Base-by-base conservation (phyloP, 2,797 vertebrate species). In the Antennarius maculatus region DNA sequence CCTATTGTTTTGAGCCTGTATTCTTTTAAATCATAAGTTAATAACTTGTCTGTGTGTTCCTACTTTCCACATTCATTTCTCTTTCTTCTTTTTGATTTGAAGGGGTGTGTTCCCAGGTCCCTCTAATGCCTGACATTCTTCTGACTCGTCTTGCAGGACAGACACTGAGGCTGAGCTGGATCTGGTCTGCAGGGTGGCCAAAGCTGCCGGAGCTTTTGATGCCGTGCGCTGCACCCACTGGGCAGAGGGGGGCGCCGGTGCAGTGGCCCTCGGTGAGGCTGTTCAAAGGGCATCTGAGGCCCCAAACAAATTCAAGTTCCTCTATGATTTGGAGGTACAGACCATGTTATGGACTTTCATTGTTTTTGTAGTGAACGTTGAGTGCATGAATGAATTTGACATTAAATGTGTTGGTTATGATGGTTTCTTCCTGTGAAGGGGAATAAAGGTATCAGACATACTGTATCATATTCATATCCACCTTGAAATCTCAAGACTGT, bases 191-290 rank as follows among this genome's bases (percentile, higher is more conserved):
- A 85, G 71, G 15, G 57, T 95, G 56, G 94, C 98, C 46, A 97
- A 93, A 90, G 92, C 93, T 27, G 93, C 95, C 0, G 97, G 97
- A 54, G 98, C 97, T 0, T 98, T 97, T 0, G 96, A 98, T 14
- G 96, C 98, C 0, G 95, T 98, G 76, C 93, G 85, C 29, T 97
- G 95, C 81, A 93, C 90, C 66, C 97, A 98, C 91, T 99, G 98
- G 98, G 96, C 97, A 6, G 94, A 98, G 47, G 98, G 97, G 0
- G 98, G 98, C 2, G 93, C 89, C 23, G 98, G 98, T 0, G 95
- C 98, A 0, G 46, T 94, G 27, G 94, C 93, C 1, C 90, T 99
- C 15, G 97, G 95, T 3, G 84, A 62, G 55, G 96, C 97, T 0
- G 96, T 99, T 39, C 95, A 95, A 89, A 95, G 86, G 70, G 98